Percentiles rank a stretch among this genome's conserved stretches.
phyloP scores from a whole-genome alignment of 1,140 invertebrate species.

The Leptinotarsa texana region DNA sequence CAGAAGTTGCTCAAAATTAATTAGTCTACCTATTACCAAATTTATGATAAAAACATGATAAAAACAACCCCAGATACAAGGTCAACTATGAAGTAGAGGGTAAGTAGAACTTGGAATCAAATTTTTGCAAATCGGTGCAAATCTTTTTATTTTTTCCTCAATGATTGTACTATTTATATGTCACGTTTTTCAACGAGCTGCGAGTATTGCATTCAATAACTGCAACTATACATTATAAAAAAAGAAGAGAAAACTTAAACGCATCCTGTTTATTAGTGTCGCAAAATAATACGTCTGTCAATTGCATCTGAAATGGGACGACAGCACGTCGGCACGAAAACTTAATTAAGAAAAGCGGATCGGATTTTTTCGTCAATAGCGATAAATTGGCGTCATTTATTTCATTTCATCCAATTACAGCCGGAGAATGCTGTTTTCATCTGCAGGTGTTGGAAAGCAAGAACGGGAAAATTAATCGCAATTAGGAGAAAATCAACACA shows the following conservation, averaged over 20 bases:
- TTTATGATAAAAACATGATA: too few relatives aligned
- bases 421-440: neutral
- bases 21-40: too few relatives aligned
- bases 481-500: neutral
- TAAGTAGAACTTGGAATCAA: too few relatives aligned
- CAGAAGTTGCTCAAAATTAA: too few relatives aligned
- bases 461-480: neutral
- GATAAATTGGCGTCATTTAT: constrained; percentile 5
- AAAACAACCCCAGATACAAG: too few relatives aligned
- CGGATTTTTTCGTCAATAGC: neutral
- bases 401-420: neutral
- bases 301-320: neutral
- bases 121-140: too few relatives aligned
- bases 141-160: too few relatives aligned
- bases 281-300: neutral
- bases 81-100: too few relatives aligned
- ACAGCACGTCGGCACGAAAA: neutral
- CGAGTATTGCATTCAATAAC: too few relatives aligned
- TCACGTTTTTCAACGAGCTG: too few relatives aligned
- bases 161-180: too few relatives aligned
- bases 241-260: neutral
- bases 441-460: constrained; percentile 5
- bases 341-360: neutral
- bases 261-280: neutral
- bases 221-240: too few relatives aligned